Percentiles rank a stretch among this genome's conserved stretches.
These are phyloP conservation scores for Catagonus wagneri DNA, from an alignment of 2,113 vertebrate species.

Conservation along the genomic window DNA sequence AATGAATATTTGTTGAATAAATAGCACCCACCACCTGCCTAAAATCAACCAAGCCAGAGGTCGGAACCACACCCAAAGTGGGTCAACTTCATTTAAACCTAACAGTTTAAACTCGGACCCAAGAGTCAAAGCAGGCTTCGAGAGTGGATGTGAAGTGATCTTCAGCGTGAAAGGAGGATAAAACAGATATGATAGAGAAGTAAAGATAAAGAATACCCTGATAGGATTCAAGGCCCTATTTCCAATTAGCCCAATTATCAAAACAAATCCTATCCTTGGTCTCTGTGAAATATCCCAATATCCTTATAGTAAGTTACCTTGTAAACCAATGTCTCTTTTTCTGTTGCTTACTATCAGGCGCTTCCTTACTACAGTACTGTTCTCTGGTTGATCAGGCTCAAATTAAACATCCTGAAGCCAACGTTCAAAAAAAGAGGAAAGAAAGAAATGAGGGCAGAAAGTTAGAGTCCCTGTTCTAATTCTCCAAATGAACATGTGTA, in stretches of 20 bases:
- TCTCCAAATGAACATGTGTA: neutral
- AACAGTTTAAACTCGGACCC: neutral
- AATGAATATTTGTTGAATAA: neutral
- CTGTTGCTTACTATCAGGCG: neutral
- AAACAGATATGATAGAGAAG: neutral
- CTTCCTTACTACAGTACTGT: neutral
- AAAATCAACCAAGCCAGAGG: neutral
- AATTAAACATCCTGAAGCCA: conserved; percentile 41
- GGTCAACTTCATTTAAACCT: neutral
- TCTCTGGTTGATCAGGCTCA: neutral
- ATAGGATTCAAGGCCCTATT: neutral
- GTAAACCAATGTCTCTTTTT: conserved; percentile 4
- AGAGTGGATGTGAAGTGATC: neutral
- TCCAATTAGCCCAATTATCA: neutral
- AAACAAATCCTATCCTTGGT: neutral
- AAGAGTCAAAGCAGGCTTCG: neutral
- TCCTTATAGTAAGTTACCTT: neutral
- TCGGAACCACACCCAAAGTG: neutral
- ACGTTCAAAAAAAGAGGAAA: neutral
- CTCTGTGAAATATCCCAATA: neutral
- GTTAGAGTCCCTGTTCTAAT: neutral
- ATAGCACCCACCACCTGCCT: neutral
- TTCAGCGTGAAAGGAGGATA: neutral
- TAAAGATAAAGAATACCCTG: neutral
- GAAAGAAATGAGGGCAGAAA: neutral